These are phyloP conservation scores for Psilopsiagon aurifrons DNA, from an alignment of 2,113 vertebrate genomes.

Conservation along the genomic window DNA sequence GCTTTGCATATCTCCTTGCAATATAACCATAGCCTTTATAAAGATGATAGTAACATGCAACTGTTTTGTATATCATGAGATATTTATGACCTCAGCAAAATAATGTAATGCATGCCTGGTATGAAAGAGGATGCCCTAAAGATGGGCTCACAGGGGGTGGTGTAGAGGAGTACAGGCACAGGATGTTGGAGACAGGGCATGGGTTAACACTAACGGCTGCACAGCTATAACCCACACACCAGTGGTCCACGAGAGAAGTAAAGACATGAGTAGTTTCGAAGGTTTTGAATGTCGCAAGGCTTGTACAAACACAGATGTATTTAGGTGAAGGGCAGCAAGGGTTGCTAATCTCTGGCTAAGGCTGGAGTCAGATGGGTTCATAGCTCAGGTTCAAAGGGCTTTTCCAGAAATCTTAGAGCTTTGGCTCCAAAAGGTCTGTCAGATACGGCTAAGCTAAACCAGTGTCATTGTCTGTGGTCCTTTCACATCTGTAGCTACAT, in stretches of 20 bases:
- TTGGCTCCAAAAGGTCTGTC: neutral
- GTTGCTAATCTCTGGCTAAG: neutral
- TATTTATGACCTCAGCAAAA: neutral
- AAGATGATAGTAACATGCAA: neutral
- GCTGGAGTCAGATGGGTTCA: neutral
- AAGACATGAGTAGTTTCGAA: neutral
- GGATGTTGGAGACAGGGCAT: neutral
- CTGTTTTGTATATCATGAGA: fast-evolving
- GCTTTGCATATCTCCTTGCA: neutral
- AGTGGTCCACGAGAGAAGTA: neutral
- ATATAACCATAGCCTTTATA: neutral
- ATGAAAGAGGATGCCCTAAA: neutral
- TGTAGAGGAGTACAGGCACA: neutral
- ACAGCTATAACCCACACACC: neutral
- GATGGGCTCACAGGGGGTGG: neutral
- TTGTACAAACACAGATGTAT: neutral
- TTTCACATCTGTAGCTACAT: neutral
- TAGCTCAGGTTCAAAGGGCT: neutral
- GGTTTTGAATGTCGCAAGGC: neutral
- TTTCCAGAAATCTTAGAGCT: neutral
- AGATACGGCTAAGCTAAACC: neutral
- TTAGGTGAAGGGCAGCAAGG: neutral
- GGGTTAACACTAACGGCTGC: neutral
- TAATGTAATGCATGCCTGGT: neutral
- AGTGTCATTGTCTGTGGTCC: neutral